Evolutionary conservation across 2,113 vertebrate genomes (phyloP), one percentile per base, ranked within the genome.

Genomic region (Ctenodactylus gundi): DNA sequence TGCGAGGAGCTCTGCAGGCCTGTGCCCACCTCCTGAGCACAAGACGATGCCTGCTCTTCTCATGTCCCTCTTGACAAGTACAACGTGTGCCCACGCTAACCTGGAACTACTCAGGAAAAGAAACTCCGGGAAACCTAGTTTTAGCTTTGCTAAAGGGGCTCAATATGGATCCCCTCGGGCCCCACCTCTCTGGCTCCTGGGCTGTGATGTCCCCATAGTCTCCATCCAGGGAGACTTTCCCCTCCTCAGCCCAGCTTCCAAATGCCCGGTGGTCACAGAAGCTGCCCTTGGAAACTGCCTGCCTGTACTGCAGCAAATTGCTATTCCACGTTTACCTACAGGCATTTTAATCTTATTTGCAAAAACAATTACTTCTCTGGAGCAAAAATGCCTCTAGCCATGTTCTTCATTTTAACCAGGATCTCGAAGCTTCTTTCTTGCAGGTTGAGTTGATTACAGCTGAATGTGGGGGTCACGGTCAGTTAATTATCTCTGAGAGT

Each of bases 21-120:
- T 2, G 1, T 3, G 1, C 20, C 11, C 21, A 6, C 27, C 57
- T 31, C 31, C 82, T 0, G 31, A 41, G 4, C 0, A 0, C 18
- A 27, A 7, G 41, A 31, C 14, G 2, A 36, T 27, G 4, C 7
- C 41, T 0, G 27, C 51, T 83, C n/a, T 60, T 27, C 20, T 39
- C 4, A 20, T 17, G 14, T n/a, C n/a, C 39, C 39, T 72, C 21
- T 25, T 13, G 27, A 12, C 27, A 25, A 36, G 44, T 72, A 29
- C 68, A 72, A 15, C 68, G 41, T 70, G 41, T 44, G 41, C 62
- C 29, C 64, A 0, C 0, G 53, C 36, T 41, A 39, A 34, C n/a
- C 46, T 0, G 9, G 34, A 34, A 23, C 7, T 49, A 14, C 5
- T 20, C 34, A 31, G 34, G 41, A 15, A 49, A 46, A 67, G 57